Base-by-base conservation (phyloP, 2,797 vertebrate genomes). In the Lateolabrax maculatus region DNA sequence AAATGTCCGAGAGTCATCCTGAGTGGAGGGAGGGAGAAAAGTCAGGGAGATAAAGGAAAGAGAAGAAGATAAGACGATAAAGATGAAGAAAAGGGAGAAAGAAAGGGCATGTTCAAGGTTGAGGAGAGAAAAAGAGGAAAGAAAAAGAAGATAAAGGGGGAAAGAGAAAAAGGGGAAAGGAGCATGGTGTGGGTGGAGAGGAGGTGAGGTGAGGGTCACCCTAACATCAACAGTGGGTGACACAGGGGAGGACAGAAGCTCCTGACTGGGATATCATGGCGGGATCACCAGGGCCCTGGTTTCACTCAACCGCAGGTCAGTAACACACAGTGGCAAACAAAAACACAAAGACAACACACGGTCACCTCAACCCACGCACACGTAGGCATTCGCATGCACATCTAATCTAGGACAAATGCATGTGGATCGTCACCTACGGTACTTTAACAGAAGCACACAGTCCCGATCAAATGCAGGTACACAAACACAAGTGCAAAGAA, bases 181-280 rank as follows among this genome's bases (percentile, higher is more conserved):
- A 53, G 23, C 18, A 64, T 56, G 13, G 25, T 43, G 57, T 71
- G 31, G 25, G 62, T 27, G 16, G 36, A 71, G 48, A 43, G 48
- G 69, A 37, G 46, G 37, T 27, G 34, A 84, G 84, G 81, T 77
- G 83, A 76, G 68, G 87, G 90, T 94, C 86, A 91, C 84, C 69
- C 10, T 78, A 82, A 91, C 80, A 83, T 81, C 68, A 70, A 67
- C 64, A 75, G 44, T 23, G 67, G 70, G 81, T 71, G 82, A 79
- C 79, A 75, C 43, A 0, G 6, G 29, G 41, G 43, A 67, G 84
- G 81, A 63, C 80, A 87, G 84, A 71, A 77, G 77, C 63, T 81
- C 44, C 83, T 83, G 84, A 90, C 84, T 79, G 81, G 44, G 44
- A 29, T 9, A 53, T 80, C 71, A 73, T 19, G 3, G 13, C 1